A percentile compares a stretch with the other conserved stretches of the same genome.
Evolutionary conservation across 2,113 vertebrate species (phyloP).

Genomic region (Amphiprion ocellaris): DNA sequence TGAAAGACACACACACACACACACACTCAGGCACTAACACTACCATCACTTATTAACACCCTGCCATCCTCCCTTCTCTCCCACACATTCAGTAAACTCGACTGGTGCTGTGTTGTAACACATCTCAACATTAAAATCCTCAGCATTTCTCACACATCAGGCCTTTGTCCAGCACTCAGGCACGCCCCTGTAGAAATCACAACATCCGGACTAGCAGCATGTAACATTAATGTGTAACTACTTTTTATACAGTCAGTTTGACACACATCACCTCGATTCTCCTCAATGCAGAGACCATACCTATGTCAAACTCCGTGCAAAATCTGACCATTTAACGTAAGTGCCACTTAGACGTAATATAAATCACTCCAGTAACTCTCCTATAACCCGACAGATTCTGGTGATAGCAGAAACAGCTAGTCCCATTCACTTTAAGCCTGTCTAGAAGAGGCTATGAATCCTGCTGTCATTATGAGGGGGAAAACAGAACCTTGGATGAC

Average conservation of each 20-base stretch:
- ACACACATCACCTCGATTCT: not conserved
- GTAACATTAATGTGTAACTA: not conserved
- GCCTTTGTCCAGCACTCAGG: slow-evolving; percentile 16
- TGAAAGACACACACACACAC: not conserved
- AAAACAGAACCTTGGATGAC: not conserved
- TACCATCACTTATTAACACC: slow-evolving; percentile 21
- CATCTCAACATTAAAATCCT: slow-evolving; percentile 5
- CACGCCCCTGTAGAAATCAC: slow-evolving; percentile 44
- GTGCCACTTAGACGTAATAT: not conserved
- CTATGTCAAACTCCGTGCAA: not conserved
- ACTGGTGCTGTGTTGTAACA: slow-evolving; percentile 17
- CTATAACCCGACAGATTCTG: not conserved
- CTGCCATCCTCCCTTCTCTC: slow-evolving; percentile 9
- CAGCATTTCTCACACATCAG: not conserved
- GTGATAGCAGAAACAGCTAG: not conserved
- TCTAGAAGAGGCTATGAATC: not conserved
- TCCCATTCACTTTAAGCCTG: not conserved
- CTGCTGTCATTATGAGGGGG: not conserved
- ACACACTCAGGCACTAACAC: slow-evolving; percentile 5
- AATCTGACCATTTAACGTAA: too few species aligned
- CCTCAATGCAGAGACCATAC: not conserved
- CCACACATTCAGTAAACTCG: slow-evolving; percentile 11
- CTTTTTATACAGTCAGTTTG: not conserved
- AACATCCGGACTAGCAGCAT: slow-evolving; percentile 1
- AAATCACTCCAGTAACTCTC: not conserved